These are phyloP conservation scores for Muschampia staudingeri DNA, from an alignment of 2,888 invertebrate genomes.

Conservation along the genomic window DNA sequence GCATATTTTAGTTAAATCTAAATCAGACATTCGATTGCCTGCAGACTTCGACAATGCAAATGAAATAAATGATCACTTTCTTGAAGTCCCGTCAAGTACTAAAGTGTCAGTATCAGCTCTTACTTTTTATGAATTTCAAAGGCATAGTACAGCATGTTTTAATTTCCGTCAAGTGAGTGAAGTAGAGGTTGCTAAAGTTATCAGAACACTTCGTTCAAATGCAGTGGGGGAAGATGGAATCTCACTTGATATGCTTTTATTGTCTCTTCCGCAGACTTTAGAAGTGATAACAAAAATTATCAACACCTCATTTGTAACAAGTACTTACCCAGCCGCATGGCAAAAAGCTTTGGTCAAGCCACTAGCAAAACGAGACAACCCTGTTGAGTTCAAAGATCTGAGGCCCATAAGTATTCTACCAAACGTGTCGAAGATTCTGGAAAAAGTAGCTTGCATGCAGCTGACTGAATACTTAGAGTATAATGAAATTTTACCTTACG, in stretches of 20 bases:
- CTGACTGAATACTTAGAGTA: background rate
- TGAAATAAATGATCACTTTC: background rate
- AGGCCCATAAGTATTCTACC: background rate
- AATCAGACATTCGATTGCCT: too few relatives aligned
- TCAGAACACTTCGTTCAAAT: background rate
- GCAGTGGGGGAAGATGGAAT: background rate
- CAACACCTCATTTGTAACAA: background rate
- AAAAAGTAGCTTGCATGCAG: slow-evolving; percentile 12
- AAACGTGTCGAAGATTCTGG: background rate
- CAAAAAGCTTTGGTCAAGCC: background rate
- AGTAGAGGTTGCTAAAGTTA: background rate
- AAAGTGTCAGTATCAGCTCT: background rate
- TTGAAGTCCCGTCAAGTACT: background rate
- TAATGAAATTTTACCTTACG: background rate
- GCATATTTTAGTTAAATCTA: too few relatives aligned
- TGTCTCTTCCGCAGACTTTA: background rate
- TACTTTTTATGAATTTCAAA: background rate
- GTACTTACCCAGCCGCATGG: background rate
- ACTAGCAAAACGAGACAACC: background rate
- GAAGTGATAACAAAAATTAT: background rate
- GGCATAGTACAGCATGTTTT: background rate
- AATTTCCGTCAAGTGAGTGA: background rate
- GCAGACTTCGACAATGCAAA: background rate
- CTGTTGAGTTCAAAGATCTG: background rate
- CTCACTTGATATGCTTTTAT: background rate